Evolutionary conservation across 2,797 vertebrate species (phyloP), one percentile per base, ranked within the genome.

Genomic region (Parauchenoglanis punctatus): DNA sequence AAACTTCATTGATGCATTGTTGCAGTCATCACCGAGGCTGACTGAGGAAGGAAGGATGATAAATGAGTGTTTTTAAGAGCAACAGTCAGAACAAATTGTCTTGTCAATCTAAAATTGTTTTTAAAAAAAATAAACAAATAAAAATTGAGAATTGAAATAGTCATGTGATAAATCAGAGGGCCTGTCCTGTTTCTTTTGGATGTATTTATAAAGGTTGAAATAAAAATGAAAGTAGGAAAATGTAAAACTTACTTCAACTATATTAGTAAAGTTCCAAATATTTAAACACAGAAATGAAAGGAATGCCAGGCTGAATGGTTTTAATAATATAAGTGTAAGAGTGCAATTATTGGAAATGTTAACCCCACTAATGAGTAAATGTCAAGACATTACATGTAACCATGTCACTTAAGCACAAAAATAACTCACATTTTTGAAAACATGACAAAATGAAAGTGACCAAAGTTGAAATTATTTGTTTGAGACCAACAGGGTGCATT

Each of bases 41-140:
- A 58, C 75, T 85, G 78, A 76, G 67, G 61, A 35, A 35, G 15
- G 72, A 23, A 25, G 70, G 46, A 67, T 87, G 54, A 65, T 86
- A 23, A 86, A 81, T 72, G 73, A 15, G 35, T 84, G 15, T 85
- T 83, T 85, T 83, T n/a, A 40, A 83, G 67, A 28, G 80, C 83
- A 54, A 46, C 63, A 73, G 67, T 89, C 85, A 86, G 67, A 68
- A 85, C 35, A 85, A 83, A 77, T 49, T 7, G 6, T 6, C 46
- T 49, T 49, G 46, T 7, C 8, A 10, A 7, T 6, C 46, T 6
- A 5, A 49, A 10, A 49, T 49, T 49, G 5, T 49, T 49, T 49
- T 49, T 35, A 1, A 35, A 35, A 35, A 35, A 35, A 35, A 35
- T 35, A 35, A 35, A 35, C 35, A 35, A 35, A 49, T 49, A 49